Percentiles rank a stretch among this genome's conserved stretches.
phyloP scores from a whole-genome alignment of 2,797 vertebrate species.

The Enteromius paludinosus region DNA sequence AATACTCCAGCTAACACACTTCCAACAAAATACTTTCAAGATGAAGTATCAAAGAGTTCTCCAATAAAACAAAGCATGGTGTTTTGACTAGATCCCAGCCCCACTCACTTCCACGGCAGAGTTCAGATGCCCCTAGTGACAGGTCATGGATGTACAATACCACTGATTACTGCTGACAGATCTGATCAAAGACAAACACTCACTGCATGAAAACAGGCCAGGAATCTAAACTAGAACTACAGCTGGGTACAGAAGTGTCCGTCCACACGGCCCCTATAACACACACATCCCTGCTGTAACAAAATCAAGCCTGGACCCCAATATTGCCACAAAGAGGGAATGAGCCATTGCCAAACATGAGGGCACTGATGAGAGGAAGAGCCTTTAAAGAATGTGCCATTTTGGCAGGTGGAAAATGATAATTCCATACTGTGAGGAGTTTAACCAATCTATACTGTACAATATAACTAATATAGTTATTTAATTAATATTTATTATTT shows the following conservation, averaged over 20 bases:
- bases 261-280: slow-evolving; percentile 47
- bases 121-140: slow-evolving; percentile 37
- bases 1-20: background rate
- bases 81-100: slow-evolving; percentile 57
- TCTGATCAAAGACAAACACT: slow-evolving; percentile 60
- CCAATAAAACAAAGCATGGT: slow-evolving; percentile 36
- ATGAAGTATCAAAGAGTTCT: slow-evolving; percentile 20
- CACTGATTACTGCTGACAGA: slow-evolving; percentile 47
- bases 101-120: slow-evolving; percentile 27
- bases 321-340: slow-evolving; percentile 45
- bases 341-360: slow-evolving; percentile 57
- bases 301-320: slow-evolving; percentile 38
- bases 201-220: slow-evolving; percentile 52
- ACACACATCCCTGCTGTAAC: slow-evolving; percentile 39
- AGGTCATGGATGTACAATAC: slow-evolving; percentile 47
- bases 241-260: slow-evolving; percentile 40
- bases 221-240: slow-evolving; percentile 1
- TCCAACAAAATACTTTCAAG: slow-evolving; percentile 18
- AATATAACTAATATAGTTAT: background rate
- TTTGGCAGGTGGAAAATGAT: background rate
- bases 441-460: background rate
- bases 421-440: background rate
- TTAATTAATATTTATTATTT: background rate
- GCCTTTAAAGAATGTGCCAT: background rate
- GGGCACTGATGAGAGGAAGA: slow-evolving; percentile 29